These are phyloP conservation scores for Oceanodroma tethys DNA, from an alignment of 2,113 vertebrate species.

Conservation along the genomic window DNA sequence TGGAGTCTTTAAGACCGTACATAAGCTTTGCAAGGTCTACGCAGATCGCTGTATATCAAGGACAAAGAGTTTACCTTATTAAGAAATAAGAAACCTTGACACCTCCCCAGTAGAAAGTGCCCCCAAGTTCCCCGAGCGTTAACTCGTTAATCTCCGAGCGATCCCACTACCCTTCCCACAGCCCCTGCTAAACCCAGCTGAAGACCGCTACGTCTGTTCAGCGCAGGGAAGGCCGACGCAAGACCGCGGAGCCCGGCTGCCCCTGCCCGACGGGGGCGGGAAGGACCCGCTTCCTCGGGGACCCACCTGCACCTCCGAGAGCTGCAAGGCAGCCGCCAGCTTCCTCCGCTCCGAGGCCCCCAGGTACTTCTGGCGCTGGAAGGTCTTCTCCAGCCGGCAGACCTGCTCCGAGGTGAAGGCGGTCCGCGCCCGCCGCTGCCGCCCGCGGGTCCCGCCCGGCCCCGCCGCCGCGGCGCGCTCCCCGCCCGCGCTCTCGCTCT, in stretches of 20 bases:
- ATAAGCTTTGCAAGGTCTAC: background rate
- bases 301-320: constrained; percentile 83
- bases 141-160: background rate
- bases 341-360: constrained; percentile 74
- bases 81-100: background rate
- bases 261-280: no score
- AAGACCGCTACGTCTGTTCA: rapidly evolving
- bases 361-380: constrained; percentile 80
- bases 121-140: background rate
- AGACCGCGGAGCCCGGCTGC: no score
- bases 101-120: background rate
- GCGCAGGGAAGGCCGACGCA: rapidly evolving
- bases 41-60: rapidly evolving
- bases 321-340: constrained; percentile 72
- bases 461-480: background rate
- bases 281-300: background rate
- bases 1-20: background rate
- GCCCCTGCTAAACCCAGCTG: background rate
- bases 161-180: background rate
- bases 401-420: constrained; percentile 82
- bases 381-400: constrained; percentile 78
- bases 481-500: constrained; percentile 14
- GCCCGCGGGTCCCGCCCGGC: background rate
- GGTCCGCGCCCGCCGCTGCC: constrained; percentile 69
- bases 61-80: background rate